phyloP scores from a whole-genome alignment of 2,113 vertebrate genomes.

The Diphyllodes magnificus region DNA sequence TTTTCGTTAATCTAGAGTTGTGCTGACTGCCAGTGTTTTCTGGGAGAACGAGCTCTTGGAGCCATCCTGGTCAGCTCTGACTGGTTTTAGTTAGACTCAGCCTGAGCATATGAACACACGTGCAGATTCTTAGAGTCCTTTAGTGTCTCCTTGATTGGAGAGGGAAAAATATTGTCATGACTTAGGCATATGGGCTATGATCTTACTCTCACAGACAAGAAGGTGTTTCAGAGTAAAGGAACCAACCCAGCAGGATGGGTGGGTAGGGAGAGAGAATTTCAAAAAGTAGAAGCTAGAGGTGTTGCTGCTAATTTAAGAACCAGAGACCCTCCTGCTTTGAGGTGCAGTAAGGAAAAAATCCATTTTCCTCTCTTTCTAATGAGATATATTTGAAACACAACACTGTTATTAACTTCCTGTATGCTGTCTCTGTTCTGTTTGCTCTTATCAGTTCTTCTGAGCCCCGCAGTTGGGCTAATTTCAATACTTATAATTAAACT shows the following conservation, averaged over 20 bases:
- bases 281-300: background rate
- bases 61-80: background rate
- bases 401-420: background rate
- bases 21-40: background rate
- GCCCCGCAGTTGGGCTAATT: background rate
- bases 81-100: background rate
- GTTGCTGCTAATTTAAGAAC: background rate
- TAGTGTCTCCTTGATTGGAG: background rate
- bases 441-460: background rate
- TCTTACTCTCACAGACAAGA: background rate
- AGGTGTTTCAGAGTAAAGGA: background rate
- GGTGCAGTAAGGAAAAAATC: background rate
- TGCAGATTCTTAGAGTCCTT: background rate
- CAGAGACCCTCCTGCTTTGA: background rate
- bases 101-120: accelerated
- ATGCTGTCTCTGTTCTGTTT: background rate
- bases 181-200: background rate
- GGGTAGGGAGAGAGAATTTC: background rate
- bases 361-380: background rate
- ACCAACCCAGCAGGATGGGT: background rate
- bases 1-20: background rate
- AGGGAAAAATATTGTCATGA: background rate
- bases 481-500: conserved; percentile 37
- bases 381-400: background rate
- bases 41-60: background rate